A percentile compares a stretch with the other conserved stretches of the same genome.
phyloP scores from a whole-genome alignment of 2,888 invertebrate genomes.

The Pristionchus maxplancki region DNA sequence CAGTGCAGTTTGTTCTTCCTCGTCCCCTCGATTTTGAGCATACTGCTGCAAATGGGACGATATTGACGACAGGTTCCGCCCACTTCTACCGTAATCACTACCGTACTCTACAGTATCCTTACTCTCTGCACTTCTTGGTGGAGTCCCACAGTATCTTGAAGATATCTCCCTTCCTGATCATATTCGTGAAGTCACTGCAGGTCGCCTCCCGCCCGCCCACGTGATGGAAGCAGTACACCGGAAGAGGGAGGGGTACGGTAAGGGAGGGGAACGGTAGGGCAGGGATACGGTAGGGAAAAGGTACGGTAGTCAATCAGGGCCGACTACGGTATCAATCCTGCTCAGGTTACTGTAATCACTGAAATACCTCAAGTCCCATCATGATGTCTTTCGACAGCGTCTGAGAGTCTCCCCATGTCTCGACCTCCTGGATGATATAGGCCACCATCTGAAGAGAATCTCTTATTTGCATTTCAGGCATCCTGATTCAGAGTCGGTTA shows the following conservation, averaged over 20 bases:
- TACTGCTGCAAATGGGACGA: too few species aligned
- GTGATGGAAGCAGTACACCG: conserved; percentile 2
- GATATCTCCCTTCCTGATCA: neutral
- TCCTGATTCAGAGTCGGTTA: too few species aligned
- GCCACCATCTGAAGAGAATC: neutral
- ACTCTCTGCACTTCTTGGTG: neutral
- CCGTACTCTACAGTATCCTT: neutral
- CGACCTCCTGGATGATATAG: neutral
- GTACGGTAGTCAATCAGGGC: neutral
- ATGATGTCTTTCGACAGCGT: neutral
- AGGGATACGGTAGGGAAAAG: too few species aligned
- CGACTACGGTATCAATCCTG: neutral
- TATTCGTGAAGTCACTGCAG: neutral
- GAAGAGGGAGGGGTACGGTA: neutral
- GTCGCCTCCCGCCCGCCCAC: conserved; percentile 5
- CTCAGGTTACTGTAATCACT: too few species aligned
- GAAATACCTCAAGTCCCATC: neutral
- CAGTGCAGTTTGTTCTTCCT: neutral
- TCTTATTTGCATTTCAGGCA: too few species aligned
- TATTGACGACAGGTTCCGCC: too few species aligned
- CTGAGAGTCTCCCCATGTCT: too few species aligned
- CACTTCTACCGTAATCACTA: too few species aligned
- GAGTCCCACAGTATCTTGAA: neutral
- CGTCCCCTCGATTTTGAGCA: too few species aligned
- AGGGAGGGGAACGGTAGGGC: neutral